phyloP scores from a whole-genome alignment of 2,797 vertebrate species.

The Astyanax mexicanus region DNA sequence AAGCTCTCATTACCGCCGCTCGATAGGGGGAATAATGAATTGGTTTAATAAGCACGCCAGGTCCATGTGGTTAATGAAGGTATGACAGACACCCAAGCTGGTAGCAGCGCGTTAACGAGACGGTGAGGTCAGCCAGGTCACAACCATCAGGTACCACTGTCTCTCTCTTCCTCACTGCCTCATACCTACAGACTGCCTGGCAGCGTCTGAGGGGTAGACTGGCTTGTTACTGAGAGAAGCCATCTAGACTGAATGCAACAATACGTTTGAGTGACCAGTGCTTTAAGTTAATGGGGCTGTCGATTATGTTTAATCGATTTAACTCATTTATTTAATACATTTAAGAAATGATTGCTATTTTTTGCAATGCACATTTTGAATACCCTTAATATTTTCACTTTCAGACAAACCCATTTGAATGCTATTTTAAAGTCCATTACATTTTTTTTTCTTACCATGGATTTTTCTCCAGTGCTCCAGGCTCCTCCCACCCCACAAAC shows the following conservation, averaged over 20 bases:
- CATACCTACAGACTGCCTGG: not conserved
- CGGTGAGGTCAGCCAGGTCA: conserved; percentile 71
- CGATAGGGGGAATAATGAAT: conserved; percentile 82
- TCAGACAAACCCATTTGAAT: too few relatives aligned
- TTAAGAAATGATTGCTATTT: too few relatives aligned
- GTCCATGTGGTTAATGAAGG: conserved; percentile 82
- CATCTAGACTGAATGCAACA: not conserved
- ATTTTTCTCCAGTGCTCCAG: too few relatives aligned
- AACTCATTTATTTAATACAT: too few relatives aligned
- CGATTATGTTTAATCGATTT: too few relatives aligned
- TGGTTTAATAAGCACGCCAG: conserved; percentile 80
- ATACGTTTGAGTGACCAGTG: not conserved
- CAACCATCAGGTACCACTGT: not conserved
- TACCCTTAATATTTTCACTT: too few relatives aligned
- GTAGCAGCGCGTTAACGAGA: conserved; percentile 73
- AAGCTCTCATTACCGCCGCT: conserved; percentile 60
- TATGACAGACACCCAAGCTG: conserved; percentile 71
- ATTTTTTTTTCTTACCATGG: too few relatives aligned
- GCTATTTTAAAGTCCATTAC: too few relatives aligned
- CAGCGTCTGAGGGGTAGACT: not conserved
- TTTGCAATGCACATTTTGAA: too few relatives aligned
- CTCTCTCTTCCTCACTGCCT: not conserved
- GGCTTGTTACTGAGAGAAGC: not conserved
- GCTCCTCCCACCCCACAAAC: too few relatives aligned
- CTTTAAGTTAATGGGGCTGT: too few relatives aligned